Conservation (phyloP, 2,888 invertebrate species). For the Caenorhabditis sinica region DNA sequence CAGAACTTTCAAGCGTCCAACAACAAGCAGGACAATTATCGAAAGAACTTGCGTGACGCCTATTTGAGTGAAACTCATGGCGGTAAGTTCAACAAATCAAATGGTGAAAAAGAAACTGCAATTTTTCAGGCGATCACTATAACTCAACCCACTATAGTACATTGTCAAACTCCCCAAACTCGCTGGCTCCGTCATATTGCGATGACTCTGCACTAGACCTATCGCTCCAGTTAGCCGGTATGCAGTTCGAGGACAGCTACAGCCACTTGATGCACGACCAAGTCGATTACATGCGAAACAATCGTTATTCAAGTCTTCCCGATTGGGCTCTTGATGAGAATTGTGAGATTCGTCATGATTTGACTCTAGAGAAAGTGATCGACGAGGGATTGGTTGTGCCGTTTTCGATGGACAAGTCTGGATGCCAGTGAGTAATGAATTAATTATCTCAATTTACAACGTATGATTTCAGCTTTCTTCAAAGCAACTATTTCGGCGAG, state of each 20-base stretch:
- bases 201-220: neutral
- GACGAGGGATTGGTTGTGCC: slow-evolving; percentile 54
- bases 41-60: slow-evolving; percentile 21
- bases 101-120: neutral
- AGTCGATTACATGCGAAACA: slow-evolving; percentile 23
- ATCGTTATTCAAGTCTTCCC: slow-evolving; percentile 38
- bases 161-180: neutral
- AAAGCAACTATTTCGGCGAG: slow-evolving; percentile 54
- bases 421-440: slow-evolving; percentile 70
- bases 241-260: neutral
- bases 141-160: neutral
- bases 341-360: slow-evolving; percentile 44
- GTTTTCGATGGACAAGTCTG: slow-evolving; percentile 70
- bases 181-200: neutral
- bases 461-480: slow-evolving; percentile 52
- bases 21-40: neutral
- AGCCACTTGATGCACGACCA: neutral
- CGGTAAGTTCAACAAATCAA: neutral
- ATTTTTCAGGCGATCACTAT: neutral
- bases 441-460: neutral
- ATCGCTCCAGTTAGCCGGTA: neutral
- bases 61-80: slow-evolving; percentile 14
- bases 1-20: slow-evolving; percentile 24
- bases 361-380: slow-evolving; percentile 59
- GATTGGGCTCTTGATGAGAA: too few species aligned